These are phyloP conservation scores for Anguilla megastoma DNA, from an alignment of 2,797 vertebrate genomes.

Conservation along the genomic window DNA sequence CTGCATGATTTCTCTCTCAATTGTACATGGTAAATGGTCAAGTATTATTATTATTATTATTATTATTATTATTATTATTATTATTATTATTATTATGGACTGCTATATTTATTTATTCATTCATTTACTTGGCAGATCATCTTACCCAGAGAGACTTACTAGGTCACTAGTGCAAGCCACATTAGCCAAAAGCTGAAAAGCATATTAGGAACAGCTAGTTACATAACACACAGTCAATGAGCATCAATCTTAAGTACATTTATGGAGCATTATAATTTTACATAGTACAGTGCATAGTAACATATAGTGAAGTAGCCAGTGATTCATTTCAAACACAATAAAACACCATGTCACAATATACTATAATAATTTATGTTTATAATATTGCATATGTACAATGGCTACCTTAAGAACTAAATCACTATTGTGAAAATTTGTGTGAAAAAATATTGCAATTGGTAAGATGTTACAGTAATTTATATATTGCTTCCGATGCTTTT, in stretches of 20 bases:
- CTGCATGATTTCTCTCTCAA: slow-evolving; percentile 4
- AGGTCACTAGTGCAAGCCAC: neutral
- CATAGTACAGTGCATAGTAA: neutral
- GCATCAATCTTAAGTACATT: neutral
- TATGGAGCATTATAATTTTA: neutral
- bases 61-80: neutral
- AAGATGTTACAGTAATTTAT: no score
- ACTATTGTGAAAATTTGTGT: no score
- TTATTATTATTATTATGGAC: neutral
- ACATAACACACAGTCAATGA: neutral
- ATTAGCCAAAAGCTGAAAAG: neutral
- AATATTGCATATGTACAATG: neutral
- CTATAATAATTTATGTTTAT: neutral
- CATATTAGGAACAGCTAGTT: neutral
- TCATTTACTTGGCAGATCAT: neutral
- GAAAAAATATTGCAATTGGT: no score
- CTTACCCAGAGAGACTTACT: neutral
- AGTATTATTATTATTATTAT: neutral
- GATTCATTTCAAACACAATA: no score
- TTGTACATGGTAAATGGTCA: neutral
- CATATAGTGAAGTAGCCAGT: neutral
- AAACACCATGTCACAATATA: neutral
- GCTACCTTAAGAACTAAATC: no score
- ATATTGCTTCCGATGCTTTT: no score
- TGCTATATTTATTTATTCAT: neutral